These are phyloP conservation scores for Halcyon leucocephala DNA, from an alignment of 2,797 vertebrate species.

Conservation along the genomic window DNA sequence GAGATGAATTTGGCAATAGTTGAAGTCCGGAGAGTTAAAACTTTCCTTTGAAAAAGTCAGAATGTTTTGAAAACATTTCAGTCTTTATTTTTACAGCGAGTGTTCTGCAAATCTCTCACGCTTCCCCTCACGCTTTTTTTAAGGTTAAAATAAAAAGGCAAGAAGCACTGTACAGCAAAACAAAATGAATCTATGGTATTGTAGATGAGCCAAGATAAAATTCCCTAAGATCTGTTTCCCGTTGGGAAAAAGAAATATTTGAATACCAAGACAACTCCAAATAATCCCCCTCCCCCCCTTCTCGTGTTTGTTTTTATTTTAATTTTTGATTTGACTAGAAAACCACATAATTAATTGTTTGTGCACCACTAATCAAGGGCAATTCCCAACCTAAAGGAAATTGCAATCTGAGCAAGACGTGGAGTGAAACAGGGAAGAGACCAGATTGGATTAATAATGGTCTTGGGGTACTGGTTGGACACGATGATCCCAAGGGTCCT, in stretches of 20 bases:
- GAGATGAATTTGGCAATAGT: not conserved
- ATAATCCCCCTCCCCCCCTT: not conserved
- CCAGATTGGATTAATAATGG: not conserved
- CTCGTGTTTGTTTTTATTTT: not conserved
- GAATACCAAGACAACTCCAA: not conserved
- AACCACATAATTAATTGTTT: not conserved
- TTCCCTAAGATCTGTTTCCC: not conserved
- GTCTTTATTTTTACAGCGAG: not conserved
- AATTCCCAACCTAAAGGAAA: not conserved
- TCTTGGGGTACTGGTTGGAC: no score
- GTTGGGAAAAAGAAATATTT: not conserved
- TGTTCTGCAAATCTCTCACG: constrained; percentile 8
- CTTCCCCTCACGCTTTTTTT: not conserved
- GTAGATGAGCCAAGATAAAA: constrained; percentile 15
- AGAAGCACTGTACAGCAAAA: not conserved
- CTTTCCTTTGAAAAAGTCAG: constrained; percentile 5
- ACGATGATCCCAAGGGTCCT: no score
- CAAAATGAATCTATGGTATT: not conserved
- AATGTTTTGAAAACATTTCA: constrained; percentile 43
- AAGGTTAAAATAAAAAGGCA: constrained; percentile 31
- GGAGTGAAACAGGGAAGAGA: not conserved
- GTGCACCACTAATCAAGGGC: not conserved
- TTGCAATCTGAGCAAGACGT: not conserved
- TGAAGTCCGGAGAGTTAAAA: constrained; percentile 29
- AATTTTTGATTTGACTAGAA: not conserved